These are phyloP conservation scores for Ramphastos sulfuratus DNA, from an alignment of 2,113 vertebrate species.

Conservation along the genomic window DNA sequence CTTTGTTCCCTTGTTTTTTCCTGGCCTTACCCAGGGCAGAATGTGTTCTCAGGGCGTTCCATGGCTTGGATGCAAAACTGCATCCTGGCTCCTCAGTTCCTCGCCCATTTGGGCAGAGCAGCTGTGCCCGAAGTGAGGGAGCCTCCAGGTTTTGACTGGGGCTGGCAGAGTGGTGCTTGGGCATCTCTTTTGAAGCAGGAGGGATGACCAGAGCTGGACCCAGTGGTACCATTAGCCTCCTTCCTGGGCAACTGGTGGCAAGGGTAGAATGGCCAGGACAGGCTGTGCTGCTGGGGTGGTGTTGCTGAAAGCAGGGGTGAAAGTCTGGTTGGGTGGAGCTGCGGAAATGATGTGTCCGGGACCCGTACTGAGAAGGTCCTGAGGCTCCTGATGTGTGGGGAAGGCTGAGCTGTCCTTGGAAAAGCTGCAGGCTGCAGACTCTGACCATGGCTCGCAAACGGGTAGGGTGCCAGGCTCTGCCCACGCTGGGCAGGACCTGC, in stretches of 20 bases:
- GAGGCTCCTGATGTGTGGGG: not conserved
- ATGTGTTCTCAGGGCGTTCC: not conserved
- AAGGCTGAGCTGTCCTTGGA: not conserved
- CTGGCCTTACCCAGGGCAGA: not conserved
- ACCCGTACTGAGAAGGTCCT: not conserved
- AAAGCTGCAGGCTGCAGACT: not conserved
- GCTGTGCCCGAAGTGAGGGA: fast-evolving
- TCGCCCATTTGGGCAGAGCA: not conserved
- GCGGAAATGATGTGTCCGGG: not conserved
- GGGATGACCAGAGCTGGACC: not conserved
- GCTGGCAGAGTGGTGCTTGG: fast-evolving
- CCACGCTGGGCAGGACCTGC: fast-evolving
- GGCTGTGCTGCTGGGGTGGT: not conserved
- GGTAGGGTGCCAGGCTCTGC: conserved; percentile 5
- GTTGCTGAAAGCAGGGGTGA: not conserved
- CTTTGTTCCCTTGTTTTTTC: conserved; percentile 32
- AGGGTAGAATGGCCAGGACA: not conserved
- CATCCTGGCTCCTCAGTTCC: not conserved
- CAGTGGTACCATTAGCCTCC: not conserved
- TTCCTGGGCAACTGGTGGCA: not conserved
- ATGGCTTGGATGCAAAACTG: not conserved
- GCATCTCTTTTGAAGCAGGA: fast-evolving
- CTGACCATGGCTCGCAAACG: conserved; percentile 55
- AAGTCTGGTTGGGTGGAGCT: conserved; percentile 34
- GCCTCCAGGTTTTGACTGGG: fast-evolving